Conservation (phyloP, 1,140 invertebrate genomes). For the Trachymyrmex cornetzi region DNA sequence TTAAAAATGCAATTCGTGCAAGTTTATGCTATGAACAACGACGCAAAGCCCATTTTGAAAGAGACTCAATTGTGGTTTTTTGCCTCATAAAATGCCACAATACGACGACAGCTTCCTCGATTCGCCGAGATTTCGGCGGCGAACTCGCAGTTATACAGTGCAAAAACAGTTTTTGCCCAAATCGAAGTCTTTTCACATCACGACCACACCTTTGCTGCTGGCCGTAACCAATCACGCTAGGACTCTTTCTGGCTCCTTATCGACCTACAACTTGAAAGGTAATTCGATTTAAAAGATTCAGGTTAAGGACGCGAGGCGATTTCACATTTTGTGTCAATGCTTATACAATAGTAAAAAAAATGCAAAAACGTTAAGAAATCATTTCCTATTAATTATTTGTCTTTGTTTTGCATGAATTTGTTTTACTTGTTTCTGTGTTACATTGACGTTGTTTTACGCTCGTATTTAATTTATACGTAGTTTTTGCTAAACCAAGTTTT, state of each 20-base stretch:
- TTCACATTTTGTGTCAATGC: slow-evolving; percentile 37
- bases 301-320: slow-evolving; percentile 60
- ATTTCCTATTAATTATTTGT: neutral
- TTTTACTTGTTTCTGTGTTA: neutral
- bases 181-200: slow-evolving; percentile 82
- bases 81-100: slow-evolving; percentile 81
- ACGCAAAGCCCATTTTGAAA: neutral
- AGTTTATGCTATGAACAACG: neutral
- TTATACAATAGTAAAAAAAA: neutral
- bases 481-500: neutral
- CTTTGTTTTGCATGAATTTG: neutral
- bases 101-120: slow-evolving; percentile 85
- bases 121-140: slow-evolving; percentile 84
- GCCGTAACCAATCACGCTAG: slow-evolving; percentile 83
- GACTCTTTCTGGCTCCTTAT: slow-evolving; percentile 80
- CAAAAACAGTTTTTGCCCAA: slow-evolving; percentile 83
- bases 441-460: neutral
- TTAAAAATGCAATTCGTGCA: slow-evolving; percentile 28
- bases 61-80: neutral
- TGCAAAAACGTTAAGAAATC: neutral
- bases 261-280: slow-evolving; percentile 83
- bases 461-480: neutral
- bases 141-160: slow-evolving; percentile 85
- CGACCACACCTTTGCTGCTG: slow-evolving; percentile 82
- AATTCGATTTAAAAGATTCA: slow-evolving; percentile 71